phyloP scores from a whole-genome alignment of 30 jellyfish, hydroid and myxozoan genomes.

The Nemopilema nomurai region DNA sequence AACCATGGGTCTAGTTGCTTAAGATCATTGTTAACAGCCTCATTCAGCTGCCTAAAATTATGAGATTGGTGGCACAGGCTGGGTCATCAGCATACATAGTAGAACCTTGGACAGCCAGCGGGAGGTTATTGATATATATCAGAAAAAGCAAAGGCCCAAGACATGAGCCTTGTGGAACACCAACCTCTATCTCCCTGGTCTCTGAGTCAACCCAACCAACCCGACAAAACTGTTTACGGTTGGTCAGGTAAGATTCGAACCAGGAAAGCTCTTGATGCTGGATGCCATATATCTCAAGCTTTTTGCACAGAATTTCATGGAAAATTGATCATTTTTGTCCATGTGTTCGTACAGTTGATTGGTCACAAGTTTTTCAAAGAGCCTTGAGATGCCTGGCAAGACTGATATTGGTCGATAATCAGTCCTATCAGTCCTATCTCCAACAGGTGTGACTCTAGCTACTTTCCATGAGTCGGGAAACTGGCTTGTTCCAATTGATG shows the following conservation, averaged over 20 bases:
- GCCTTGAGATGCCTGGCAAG: slow-evolving; percentile 26
- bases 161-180: slow-evolving; percentile 44
- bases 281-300: neutral
- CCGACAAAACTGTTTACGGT: slow-evolving; percentile 13
- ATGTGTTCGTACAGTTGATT: slow-evolving; percentile 38
- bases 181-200: neutral
- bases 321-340: slow-evolving; percentile 19
- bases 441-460: slow-evolving; percentile 42
- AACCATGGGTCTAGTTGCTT: slow-evolving; percentile 24
- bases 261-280: slow-evolving; percentile 17
- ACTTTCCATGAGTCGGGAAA: slow-evolving; percentile 59
- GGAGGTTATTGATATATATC: slow-evolving; percentile 23
- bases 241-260: slow-evolving; percentile 23
- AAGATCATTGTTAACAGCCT: slow-evolving; percentile 22
- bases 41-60: slow-evolving; percentile 5
- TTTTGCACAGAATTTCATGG: too few species aligned
- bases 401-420: slow-evolving; percentile 42
- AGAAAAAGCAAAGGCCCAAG: slow-evolving; percentile 34
- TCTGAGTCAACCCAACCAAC: slow-evolving; percentile 5
- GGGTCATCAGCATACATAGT: slow-evolving; percentile 28
- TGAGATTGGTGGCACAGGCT: slow-evolving; percentile 5
- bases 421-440: slow-evolving; percentile 12
- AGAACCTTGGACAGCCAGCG: slow-evolving; percentile 3
- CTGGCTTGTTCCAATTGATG: slow-evolving; percentile 41
- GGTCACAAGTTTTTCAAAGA: slow-evolving; percentile 36